Conservation (phyloP, 2,113 vertebrate species). For the Oryzias celebensis region DNA sequence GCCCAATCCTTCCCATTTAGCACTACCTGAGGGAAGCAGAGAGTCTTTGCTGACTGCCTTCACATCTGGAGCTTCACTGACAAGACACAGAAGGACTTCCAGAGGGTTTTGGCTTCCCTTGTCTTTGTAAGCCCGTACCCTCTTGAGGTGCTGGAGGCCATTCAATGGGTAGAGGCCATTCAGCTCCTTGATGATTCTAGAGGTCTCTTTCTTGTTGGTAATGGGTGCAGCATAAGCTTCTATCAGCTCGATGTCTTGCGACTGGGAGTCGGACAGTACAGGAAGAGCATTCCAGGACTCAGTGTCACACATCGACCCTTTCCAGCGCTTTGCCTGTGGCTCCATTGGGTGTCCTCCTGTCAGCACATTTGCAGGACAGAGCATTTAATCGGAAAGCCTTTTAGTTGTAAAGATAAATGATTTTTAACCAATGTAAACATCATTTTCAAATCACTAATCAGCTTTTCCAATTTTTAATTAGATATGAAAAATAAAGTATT, state of each 20-base stretch:
- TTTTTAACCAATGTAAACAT: too few relatives aligned
- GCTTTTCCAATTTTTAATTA: too few relatives aligned
- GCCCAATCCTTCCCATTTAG: slow-evolving; percentile 73
- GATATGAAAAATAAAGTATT: too few relatives aligned
- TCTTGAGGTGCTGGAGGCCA: slow-evolving; percentile 80
- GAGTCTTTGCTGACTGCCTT: slow-evolving; percentile 29
- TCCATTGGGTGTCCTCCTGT: slow-evolving; percentile 67
- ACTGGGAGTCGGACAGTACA: slow-evolving; percentile 83
- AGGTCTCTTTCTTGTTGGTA: slow-evolving; percentile 81
- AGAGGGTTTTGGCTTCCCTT: slow-evolving; percentile 58
- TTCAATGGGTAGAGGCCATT: slow-evolving; percentile 68
- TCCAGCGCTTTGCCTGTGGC: slow-evolving; percentile 72
- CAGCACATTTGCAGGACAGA: slow-evolving; percentile 15
- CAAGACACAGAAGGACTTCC: slow-evolving; percentile 82
- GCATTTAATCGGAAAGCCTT: slow-evolving; percentile 8
- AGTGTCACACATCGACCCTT: background rate
- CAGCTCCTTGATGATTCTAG: slow-evolving; percentile 79
- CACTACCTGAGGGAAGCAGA: slow-evolving; percentile 58
- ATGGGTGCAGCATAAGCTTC: slow-evolving; percentile 80
- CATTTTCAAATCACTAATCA: too few relatives aligned
- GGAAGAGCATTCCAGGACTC: slow-evolving; percentile 76
- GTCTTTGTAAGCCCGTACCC: slow-evolving; percentile 76
- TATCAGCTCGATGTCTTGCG: slow-evolving; percentile 68
- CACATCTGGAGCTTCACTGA: slow-evolving; percentile 35
- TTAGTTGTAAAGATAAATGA: background rate